A percentile compares a stretch with the other conserved stretches of the same genome.
Conservation (phyloP, 2,797 vertebrate species). For the Galago senegalensis region DNA sequence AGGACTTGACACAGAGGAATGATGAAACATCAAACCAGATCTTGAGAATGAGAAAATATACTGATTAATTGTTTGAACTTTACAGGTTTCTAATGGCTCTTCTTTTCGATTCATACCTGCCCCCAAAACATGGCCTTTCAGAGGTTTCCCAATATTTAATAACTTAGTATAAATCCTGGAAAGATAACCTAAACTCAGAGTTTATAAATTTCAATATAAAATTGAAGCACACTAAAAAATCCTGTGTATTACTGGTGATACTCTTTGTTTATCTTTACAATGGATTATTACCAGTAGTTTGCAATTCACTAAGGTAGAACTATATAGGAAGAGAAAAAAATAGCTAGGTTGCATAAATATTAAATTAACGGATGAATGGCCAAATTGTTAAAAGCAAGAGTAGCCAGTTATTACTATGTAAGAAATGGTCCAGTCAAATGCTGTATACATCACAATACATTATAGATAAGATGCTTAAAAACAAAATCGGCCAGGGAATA, state of each 20-base stretch:
- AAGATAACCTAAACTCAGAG: conserved; percentile 8
- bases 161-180: neutral
- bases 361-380: neutral
- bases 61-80: conserved; percentile 9
- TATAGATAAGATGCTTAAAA: conserved; percentile 57
- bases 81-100: neutral
- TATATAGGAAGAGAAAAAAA: conserved; percentile 34
- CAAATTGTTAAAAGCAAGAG: neutral
- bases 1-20: neutral
- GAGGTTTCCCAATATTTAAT: neutral
- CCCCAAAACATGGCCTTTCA: neutral
- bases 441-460: neutral
- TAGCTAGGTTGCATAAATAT: neutral
- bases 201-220: conserved; percentile 45
- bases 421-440: neutral
- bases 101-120: neutral
- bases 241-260: neutral
- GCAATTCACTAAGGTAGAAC: neutral
- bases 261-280: conserved; percentile 34
- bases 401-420: neutral
- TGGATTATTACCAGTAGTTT: conserved; percentile 47
- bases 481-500: neutral
- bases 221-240: neutral
- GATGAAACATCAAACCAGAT: conserved; percentile 16
- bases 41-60: neutral